Base-by-base conservation (phyloP, 2,113 vertebrate species). In the Anolis carolinensis region DNA sequence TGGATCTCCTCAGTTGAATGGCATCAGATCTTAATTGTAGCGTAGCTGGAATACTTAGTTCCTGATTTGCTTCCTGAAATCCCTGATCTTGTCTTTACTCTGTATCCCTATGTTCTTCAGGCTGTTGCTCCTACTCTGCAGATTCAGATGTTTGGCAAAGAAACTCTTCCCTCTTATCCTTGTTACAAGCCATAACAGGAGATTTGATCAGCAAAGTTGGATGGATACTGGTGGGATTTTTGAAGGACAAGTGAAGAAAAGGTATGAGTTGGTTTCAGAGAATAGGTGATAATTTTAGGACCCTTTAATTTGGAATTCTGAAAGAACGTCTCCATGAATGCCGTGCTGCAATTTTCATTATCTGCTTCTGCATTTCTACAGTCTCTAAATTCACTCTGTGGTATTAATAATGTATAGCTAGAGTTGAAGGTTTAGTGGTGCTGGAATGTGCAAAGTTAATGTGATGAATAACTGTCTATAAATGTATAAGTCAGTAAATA, bases 391-490 rank as follows among this genome's bases (percentile, higher is more conserved):
- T 52, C 59, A 83, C 1, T 21, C n/a, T 62, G 8, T 0, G 0
- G 75, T 6, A 63, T 83, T 1, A 86, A 89, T 92, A 87, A 63
- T 25, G 77, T 1, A 79, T 79, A 83, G 52, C 74, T 36, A 1
- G 8, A 67, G 72, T 55, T 2, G 86, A 86, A 91, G 74, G 71
- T 78, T 85, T 25, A 21, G 75, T 80, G 1, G 6, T 90, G 55
- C 52, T 1, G 1, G 9, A 39, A 86, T 1, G 72, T 21, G n/a
- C 67, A 72, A 6, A 16, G 48, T 87, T 89, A 79, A 84, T 62
- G 74, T 34, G 86, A 86, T 87, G 90, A 86, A 86, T 80, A 80
- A 63, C 52, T 63, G 52, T 72, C 52, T 72, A 73, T 73, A 73
- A 80, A 80, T 79, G 76, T 80, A 79, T 86, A 72, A 59, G 67